phyloP scores from a whole-genome alignment of 2,888 invertebrate species.

The Pharmacophagus antenor region DNA sequence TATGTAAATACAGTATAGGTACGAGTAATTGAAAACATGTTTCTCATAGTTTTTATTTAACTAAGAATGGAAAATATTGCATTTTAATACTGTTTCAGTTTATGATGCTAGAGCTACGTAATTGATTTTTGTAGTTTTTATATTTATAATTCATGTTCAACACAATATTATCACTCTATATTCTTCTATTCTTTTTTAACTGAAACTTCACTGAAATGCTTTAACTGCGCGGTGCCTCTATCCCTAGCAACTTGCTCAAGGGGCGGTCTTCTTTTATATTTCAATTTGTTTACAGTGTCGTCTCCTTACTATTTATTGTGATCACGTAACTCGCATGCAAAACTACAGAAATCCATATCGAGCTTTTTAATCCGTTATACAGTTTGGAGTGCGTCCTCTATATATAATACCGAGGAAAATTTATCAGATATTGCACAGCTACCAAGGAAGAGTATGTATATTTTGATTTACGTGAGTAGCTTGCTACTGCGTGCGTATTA shows the following conservation, averaged over 20 bases:
- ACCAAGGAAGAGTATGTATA: conserved; percentile 43
- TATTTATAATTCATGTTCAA: no score
- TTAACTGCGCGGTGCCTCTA: neutral
- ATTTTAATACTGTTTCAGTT: no score
- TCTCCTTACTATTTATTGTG: neutral
- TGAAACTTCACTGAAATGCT: neutral
- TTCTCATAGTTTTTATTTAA: no score
- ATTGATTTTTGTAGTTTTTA: no score
- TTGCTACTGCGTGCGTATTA: conserved; percentile 64
- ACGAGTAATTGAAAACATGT: no score
- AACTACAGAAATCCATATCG: conserved; percentile 4
- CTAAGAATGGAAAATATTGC: no score
- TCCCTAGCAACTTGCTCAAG: conserved; percentile 18
- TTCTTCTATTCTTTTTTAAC: no score
- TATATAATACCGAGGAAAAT: conserved; percentile 64
- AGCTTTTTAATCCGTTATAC: conserved; percentile 39
- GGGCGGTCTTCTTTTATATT: conserved; percentile 3
- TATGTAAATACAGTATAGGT: no score
- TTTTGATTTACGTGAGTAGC: conserved; percentile 62
- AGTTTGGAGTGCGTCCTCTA: conserved; percentile 38
- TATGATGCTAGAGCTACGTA: no score
- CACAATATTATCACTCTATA: no score
- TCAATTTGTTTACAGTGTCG: neutral
- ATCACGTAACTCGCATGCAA: conserved; percentile 6
- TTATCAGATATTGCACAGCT: conserved; percentile 62